A percentile compares a stretch with the other conserved stretches of the same genome.
Conservation (phyloP, 2,888 invertebrate genomes). For the Oligia fasciuncula region DNA sequence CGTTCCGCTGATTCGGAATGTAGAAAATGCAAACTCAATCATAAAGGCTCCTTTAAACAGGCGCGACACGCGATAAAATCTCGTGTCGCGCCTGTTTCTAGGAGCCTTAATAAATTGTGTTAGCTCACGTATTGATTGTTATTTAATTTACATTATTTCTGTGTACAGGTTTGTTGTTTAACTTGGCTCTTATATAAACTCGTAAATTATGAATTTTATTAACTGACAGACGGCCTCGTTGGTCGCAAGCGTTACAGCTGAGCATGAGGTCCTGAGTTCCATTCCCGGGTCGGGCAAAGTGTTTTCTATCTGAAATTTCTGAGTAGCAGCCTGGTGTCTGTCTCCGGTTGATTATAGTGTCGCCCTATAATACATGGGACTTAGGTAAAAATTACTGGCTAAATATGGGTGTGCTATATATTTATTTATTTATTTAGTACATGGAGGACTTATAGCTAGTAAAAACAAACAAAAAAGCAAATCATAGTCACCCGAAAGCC, state of each 20-base stretch:
- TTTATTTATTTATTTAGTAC: no score
- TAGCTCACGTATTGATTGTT: neutral
- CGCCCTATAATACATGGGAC: neutral
- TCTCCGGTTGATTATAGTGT: neutral
- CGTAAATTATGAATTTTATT: neutral
- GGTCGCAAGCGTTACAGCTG: neutral
- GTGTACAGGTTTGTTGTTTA: neutral
- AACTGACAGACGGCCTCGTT: neutral
- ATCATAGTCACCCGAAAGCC: no score
- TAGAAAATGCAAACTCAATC: conserved; percentile 1
- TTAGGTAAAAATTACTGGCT: neutral
- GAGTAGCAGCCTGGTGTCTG: neutral
- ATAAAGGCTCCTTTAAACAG: no score
- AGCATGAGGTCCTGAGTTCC: neutral
- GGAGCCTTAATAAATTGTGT: neutral
- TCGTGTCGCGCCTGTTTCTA: no score
- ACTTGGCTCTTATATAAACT: neutral
- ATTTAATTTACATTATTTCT: neutral
- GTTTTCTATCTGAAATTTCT: neutral
- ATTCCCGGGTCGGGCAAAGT: neutral
- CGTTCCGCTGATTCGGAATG: neutral
- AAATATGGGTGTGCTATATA: neutral
- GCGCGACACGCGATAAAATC: no score
- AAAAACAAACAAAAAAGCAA: no score
- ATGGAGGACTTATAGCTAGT: no score